Evolutionary conservation across 1,140 invertebrate species (phyloP).

Genomic region (Plutomurus gul): DNA sequence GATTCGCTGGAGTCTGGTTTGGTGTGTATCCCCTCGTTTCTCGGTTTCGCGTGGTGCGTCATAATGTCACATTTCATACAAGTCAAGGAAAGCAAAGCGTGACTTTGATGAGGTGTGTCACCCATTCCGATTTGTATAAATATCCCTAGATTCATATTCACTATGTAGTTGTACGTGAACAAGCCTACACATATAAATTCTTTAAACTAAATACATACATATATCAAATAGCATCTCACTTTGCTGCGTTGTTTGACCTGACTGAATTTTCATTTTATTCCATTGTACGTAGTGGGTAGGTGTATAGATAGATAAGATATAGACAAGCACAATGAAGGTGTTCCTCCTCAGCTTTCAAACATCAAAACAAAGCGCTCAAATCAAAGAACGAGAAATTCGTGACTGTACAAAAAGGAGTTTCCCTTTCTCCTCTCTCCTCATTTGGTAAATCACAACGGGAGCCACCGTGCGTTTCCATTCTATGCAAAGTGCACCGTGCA

Average conservation of each 20-base stretch:
- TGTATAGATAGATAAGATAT: background rate
- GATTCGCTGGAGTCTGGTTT: constrained; percentile 25
- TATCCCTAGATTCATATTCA: background rate
- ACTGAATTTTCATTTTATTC: too few species aligned
- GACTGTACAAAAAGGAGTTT: constrained; percentile 31
- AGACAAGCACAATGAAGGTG: constrained; percentile 24
- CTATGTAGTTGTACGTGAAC: too few species aligned
- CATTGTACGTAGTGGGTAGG: background rate
- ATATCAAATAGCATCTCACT: too few species aligned
- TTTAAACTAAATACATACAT: too few species aligned
- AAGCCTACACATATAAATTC: too few species aligned
- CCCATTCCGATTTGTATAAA: background rate
- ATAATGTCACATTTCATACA: background rate
- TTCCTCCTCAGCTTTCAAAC: background rate
- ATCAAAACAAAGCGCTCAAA: constrained; percentile 30
- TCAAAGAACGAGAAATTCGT: constrained; percentile 30
- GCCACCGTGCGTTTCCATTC: background rate
- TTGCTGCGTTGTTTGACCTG: too few species aligned
- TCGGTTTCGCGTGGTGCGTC: background rate
- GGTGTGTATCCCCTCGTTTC: background rate
- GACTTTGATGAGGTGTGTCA: constrained; percentile 31
- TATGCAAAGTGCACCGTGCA: background rate
- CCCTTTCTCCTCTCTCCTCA: background rate
- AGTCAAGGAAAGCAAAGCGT: constrained; percentile 24
- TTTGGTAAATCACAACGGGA: background rate